Conservation (phyloP, 2,797 vertebrate genomes). For the Melanotaenia maccullochi region DNA sequence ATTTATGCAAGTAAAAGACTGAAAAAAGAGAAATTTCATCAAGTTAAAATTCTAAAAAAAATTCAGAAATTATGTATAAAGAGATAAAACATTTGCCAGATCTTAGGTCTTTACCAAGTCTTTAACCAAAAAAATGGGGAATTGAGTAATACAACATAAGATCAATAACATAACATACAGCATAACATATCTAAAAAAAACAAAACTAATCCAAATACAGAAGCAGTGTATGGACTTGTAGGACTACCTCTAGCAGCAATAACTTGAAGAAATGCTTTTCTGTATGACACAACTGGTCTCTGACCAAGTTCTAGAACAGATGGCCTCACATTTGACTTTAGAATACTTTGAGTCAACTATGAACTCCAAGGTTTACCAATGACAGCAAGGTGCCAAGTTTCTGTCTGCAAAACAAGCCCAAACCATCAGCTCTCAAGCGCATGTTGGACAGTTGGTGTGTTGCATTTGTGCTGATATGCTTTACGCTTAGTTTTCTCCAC, state of each 20-base stretch:
- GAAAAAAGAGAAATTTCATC: too few relatives aligned
- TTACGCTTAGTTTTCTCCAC: too few relatives aligned
- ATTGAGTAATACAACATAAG: too few relatives aligned
- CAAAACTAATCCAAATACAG: not conserved
- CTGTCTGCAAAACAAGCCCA: not conserved
- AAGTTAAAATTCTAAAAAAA: not conserved
- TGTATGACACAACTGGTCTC: not conserved
- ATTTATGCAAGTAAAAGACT: too few relatives aligned
- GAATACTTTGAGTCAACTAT: conserved; percentile 1
- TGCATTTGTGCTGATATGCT: too few relatives aligned
- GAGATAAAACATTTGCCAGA: not conserved
- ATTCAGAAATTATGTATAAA: not conserved
- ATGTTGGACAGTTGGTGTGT: too few relatives aligned
- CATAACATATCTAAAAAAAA: not conserved
- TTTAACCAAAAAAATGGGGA: too few relatives aligned
- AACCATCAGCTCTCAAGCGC: not conserved
- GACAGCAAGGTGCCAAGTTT: not conserved
- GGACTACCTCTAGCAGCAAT: not conserved
- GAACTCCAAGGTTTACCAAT: not conserved
- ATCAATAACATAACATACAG: too few relatives aligned
- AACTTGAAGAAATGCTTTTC: not conserved
- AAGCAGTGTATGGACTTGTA: not conserved
- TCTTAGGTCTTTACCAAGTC: too few relatives aligned
- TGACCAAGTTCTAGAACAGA: not conserved
- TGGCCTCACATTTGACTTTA: not conserved